These are phyloP conservation scores for Sesamia nonagrioides DNA, from an alignment of 1,140 invertebrate species.

Conservation along the genomic window DNA sequence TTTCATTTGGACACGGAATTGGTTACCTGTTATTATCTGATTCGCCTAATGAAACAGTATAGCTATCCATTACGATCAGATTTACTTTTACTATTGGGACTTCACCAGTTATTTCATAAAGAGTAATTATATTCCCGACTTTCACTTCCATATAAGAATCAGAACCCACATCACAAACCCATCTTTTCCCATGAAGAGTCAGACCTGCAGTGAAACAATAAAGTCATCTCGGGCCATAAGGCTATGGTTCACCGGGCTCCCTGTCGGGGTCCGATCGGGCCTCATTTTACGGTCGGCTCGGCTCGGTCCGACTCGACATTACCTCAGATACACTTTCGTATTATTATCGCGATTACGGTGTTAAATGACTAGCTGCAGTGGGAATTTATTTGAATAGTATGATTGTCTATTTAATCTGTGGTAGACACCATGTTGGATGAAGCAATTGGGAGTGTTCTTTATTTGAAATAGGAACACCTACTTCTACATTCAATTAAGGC, in stretches of 20 bases:
- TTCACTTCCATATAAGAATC: neutral
- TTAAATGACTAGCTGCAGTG: conserved; percentile 28
- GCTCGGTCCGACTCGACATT: conserved; percentile 23
- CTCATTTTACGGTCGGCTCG: conserved; percentile 44
- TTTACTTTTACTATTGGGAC: too few species aligned
- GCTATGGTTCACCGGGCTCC: conserved; percentile 33
- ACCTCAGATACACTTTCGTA: conserved; percentile 62
- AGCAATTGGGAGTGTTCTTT: neutral
- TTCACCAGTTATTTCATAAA: neutral
- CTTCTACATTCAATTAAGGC: neutral
- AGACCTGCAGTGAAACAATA: conserved; percentile 27
- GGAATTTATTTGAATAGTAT: conserved; percentile 24
- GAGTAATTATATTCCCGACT: neutral
- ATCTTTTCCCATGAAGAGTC: conserved; percentile 13
- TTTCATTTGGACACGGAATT: too few species aligned
- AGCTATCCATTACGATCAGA: too few species aligned
- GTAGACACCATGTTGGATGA: neutral
- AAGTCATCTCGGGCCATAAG: conserved; percentile 34
- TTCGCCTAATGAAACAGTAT: too few species aligned
- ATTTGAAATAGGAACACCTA: neutral
- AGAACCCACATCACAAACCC: neutral
- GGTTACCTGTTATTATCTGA: too few species aligned
- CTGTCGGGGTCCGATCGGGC: conserved; percentile 25
- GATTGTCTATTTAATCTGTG: conserved; percentile 35
- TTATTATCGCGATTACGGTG: conserved; percentile 56